Percentiles rank a stretch among this genome's conserved stretches.
phyloP scores from a whole-genome alignment of 1,140 invertebrate species.

The Sinella curviseta region DNA sequence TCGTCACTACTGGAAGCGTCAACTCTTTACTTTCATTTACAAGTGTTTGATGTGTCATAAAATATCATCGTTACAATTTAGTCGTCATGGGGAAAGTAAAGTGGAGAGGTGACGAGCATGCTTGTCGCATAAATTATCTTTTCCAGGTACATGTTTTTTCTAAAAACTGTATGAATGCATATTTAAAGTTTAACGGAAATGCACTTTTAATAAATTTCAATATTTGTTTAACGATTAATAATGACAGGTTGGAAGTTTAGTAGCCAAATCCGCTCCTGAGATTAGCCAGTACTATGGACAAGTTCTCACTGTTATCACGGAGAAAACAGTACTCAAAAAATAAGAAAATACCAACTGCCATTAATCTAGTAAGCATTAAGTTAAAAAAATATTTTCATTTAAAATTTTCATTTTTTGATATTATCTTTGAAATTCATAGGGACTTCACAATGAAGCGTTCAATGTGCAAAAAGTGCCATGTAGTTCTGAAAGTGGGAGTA shows the following conservation, averaged over 20 bases:
- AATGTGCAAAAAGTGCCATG: constrained; percentile 42
- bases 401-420: too few relatives aligned
- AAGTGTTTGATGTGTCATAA: too few relatives aligned
- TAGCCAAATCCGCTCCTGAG: too few relatives aligned
- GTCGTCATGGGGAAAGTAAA: constrained; percentile 18
- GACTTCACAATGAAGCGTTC: constrained; percentile 46
- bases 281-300: constrained; percentile 40
- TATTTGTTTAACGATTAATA: too few relatives aligned
- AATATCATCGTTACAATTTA: too few relatives aligned
- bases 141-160: constrained; percentile 29
- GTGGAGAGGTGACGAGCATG: constrained; percentile 20
- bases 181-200: too few relatives aligned
- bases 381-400: too few relatives aligned
- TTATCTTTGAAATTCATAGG: constrained; percentile 21
- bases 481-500: constrained; percentile 29
- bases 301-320: constrained; percentile 32
- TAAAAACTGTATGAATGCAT: background rate
- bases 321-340: constrained; percentile 39
- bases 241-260: background rate
- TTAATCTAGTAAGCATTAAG: too few relatives aligned
- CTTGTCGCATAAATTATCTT: constrained; percentile 31
- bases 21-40: too few relatives aligned
- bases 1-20: too few relatives aligned
- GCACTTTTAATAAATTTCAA: too few relatives aligned
- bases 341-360: too few relatives aligned